phyloP scores from a whole-genome alignment of 2,113 vertebrate species.

The Dasyurus viverrinus region DNA sequence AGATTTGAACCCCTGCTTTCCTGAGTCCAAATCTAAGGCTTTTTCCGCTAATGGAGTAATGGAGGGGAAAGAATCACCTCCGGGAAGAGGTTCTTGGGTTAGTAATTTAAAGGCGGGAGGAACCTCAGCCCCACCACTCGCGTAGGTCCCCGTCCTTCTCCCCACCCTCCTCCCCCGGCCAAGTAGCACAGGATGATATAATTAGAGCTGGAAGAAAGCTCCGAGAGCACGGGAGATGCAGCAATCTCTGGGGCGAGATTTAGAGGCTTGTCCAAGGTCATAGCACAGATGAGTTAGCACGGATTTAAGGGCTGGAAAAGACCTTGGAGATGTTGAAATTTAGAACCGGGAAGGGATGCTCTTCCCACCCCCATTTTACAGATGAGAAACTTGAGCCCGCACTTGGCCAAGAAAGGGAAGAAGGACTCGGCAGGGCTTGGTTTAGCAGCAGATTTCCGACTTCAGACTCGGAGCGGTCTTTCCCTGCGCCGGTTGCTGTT shows the following conservation, averaged over 20 bases:
- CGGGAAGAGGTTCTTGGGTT: background rate
- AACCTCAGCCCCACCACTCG: background rate
- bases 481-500: background rate
- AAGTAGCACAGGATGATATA: background rate
- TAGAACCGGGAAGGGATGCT: background rate
- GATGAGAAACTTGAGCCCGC: background rate
- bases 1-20: background rate
- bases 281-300: background rate
- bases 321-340: background rate
- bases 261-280: background rate
- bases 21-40: background rate
- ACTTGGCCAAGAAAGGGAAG: slow-evolving; percentile 9
- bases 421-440: background rate
- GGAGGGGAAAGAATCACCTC: background rate
- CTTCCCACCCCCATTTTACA: background rate
- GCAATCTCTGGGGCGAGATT: background rate
- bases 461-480: background rate
- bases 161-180: too few relatives aligned
- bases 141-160: too few relatives aligned
- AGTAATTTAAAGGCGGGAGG: background rate
- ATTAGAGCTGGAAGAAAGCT: background rate
- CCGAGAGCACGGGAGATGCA: background rate
- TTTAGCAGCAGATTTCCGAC: background rate
- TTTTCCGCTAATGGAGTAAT: background rate
- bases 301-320: background rate